Conservation (phyloP, 2,113 vertebrate species). For the Archocentrus centrarchus region DNA sequence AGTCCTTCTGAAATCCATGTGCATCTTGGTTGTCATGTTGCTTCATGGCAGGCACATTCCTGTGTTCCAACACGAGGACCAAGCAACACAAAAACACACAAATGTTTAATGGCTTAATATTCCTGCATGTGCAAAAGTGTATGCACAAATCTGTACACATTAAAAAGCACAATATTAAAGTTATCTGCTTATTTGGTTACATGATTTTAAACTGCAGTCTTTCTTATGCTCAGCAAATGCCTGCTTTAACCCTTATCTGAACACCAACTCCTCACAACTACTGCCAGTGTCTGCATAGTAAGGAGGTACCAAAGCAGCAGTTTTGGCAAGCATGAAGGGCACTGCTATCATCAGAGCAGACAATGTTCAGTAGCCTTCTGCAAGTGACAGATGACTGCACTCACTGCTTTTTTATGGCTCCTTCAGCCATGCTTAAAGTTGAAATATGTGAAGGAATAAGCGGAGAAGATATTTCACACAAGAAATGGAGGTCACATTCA, state of each 20-base stretch:
- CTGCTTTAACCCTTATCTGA: not conserved
- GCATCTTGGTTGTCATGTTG: slow-evolving; percentile 65
- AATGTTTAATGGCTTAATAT: not conserved
- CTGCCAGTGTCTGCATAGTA: not conserved
- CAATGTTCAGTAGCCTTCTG: slow-evolving; percentile 58
- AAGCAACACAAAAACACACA: slow-evolving; percentile 31
- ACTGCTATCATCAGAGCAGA: slow-evolving; percentile 47
- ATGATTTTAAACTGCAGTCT: not conserved
- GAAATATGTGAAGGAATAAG: slow-evolving; percentile 68
- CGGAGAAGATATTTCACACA: slow-evolving; percentile 59
- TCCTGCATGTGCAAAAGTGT: not conserved
- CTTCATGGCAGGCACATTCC: slow-evolving; percentile 45
- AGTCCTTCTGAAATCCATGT: slow-evolving; percentile 56
- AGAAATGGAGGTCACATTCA: slow-evolving; percentile 68
- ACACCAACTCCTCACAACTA: not conserved
- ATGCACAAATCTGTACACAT: not conserved
- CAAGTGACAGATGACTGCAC: slow-evolving; percentile 59
- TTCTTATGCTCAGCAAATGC: not conserved
- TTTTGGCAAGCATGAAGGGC: slow-evolving; percentile 72
- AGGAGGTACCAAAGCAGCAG: slow-evolving; percentile 10
- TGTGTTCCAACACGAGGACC: slow-evolving; percentile 27
- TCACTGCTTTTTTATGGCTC: slow-evolving; percentile 66
- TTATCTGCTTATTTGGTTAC: not conserved
- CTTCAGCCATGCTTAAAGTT: slow-evolving; percentile 61
- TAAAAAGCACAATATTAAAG: not conserved